Evolutionary conservation across 1,140 invertebrate species (phyloP).

Genomic region (Mactra quadrangularis): DNA sequence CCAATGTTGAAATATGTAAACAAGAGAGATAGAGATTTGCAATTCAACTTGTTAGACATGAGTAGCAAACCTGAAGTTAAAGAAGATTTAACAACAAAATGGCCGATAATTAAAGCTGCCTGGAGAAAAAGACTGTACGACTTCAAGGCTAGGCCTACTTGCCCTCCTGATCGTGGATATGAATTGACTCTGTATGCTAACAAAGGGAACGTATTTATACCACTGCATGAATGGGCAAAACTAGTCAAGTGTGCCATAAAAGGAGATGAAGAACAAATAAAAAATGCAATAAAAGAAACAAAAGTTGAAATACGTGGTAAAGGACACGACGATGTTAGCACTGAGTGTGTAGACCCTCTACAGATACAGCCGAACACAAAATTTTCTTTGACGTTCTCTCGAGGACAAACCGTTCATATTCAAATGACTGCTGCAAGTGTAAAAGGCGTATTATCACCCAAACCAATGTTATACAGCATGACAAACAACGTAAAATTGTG

Average conservation of each 20-base stretch:
- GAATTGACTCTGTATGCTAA: conserved; percentile 41
- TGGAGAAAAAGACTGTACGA: conserved; percentile 56
- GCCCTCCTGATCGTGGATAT: not conserved
- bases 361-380: conserved; percentile 24
- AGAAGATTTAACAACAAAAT: conserved; percentile 13
- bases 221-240: conserved; percentile 35
- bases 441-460: conserved; percentile 62
- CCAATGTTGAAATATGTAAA: conserved; percentile 52
- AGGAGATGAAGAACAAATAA: conserved; percentile 30
- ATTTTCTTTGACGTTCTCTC: conserved; percentile 61
- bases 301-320: conserved; percentile 11
- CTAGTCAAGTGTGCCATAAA: conserved; percentile 15
- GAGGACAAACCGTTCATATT: conserved; percentile 61
- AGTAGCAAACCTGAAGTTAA: conserved; percentile 38
- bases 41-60: conserved; percentile 54
- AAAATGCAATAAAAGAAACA: not conserved
- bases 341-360: conserved; percentile 7
- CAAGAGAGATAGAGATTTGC: conserved; percentile 13
- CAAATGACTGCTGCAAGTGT: conserved; percentile 59
- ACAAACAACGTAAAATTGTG: conserved; percentile 69
- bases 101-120: conserved; percentile 24
- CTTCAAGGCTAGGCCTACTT: not conserved
- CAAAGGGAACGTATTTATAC: conserved; percentile 24
- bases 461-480: conserved; percentile 60
- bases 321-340: conserved; percentile 53